Evolutionary conservation across 2,888 invertebrate species (phyloP), one percentile per base, ranked within the genome.

Genomic region (Stratiomys singularior): DNA sequence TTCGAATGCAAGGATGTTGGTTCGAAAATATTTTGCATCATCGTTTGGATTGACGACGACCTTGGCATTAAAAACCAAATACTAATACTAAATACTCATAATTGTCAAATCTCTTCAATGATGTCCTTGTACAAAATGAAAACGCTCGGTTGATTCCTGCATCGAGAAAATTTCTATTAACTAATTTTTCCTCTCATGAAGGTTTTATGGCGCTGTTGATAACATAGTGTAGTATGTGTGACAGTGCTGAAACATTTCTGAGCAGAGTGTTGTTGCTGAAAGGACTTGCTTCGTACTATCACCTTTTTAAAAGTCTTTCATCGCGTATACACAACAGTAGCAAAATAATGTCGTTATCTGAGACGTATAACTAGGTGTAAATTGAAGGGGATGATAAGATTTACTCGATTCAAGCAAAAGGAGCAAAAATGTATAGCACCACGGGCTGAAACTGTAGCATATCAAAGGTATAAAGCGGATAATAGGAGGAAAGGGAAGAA

Each of bases 371-470:
- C 77, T 79, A 79, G 79, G 79, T 79, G 79, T 76, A 79, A 79
- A 79, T 79, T 79, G 79, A 78, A 76, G 79, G 77, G 78, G 77
- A 79, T 77, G 79, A 79, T 78, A 78, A 79, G 79, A 79, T 79
- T 79, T 79, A 30, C 21, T 46, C 58, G 64, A 63, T 69, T 60
- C 78, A 30, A 30, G 23, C 18, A 23, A 63, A 47, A 28, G 46
- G 44, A 71, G 18, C 46, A 60, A 69, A 27, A 25, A 44, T 27
- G 27, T n/a, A 30, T 56, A 52, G 71, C 47, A 11, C 3, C 37
- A 58, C 18, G 56, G 28, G 15, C 23, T 52, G 23, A 47, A 18
- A 25, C 15, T 69, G 37, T 66, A 66, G n/a, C 44, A 5, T n/a
- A n/a, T n/a, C 30, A 28, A 47, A 46, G 25, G 28, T 44, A 27